Evolutionary conservation across 92 coral and sea anemone genomes (phyloP).

Genomic region (Palythoa grandiflora): DNA sequence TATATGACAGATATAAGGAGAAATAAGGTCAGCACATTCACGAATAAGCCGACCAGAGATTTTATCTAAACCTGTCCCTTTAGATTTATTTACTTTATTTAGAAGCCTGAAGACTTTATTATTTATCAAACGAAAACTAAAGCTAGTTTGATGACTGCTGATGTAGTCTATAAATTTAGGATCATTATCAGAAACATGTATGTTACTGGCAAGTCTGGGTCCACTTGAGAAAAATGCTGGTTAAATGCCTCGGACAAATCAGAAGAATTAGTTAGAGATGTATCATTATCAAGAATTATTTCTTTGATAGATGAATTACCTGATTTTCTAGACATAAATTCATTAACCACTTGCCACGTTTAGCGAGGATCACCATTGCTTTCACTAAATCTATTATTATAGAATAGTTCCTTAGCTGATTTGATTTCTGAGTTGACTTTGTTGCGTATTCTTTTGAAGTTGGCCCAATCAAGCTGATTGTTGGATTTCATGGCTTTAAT

Average conservation of each 20-base stretch:
- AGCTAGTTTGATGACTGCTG: slow-evolving; percentile 10
- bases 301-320: slow-evolving; percentile 9
- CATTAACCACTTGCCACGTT: too few species aligned
- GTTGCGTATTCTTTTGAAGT: too few species aligned
- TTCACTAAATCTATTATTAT: too few species aligned
- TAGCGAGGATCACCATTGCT: too few species aligned
- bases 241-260: slow-evolving; percentile 1
- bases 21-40: slow-evolving; percentile 51
- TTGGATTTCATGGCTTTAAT: too few species aligned
- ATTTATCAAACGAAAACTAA: slow-evolving; percentile 25
- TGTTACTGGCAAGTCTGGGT: not conserved
- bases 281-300: slow-evolving; percentile 3
- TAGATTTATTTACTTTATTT: slow-evolving; percentile 27
- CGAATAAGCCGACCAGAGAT: slow-evolving; percentile 47
- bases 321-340: not conserved
- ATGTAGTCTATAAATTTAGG: not conserved
- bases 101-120: too few species aligned
- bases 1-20: slow-evolving; percentile 8
- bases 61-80: slow-evolving; percentile 49
- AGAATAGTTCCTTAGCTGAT: too few species aligned
- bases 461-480: too few species aligned
- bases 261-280: not conserved
- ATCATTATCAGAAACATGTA: slow-evolving; percentile 5
- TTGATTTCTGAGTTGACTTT: too few species aligned
- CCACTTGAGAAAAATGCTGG: not conserved